phyloP scores from a whole-genome alignment of 2,113 vertebrate genomes.

The Brachyhypopomus occidentalis region DNA sequence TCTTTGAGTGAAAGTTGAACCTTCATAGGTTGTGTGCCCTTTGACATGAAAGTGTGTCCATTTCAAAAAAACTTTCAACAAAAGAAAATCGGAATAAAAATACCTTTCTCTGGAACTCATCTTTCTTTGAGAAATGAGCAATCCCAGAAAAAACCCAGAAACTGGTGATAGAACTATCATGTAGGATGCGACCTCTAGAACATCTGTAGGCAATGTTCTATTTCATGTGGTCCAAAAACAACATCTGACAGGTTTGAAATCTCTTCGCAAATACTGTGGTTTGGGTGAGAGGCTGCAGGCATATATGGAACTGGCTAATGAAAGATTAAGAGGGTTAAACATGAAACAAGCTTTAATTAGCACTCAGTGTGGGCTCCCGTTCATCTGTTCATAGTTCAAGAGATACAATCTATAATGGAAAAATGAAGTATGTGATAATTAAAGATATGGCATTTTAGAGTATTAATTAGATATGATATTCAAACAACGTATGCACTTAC shows the following conservation, averaged over 20 bases:
- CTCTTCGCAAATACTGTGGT: not conserved
- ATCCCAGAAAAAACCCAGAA: not conserved
- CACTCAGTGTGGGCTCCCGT: not conserved
- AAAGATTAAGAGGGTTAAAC: conserved; percentile 2
- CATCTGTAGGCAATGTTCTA: not conserved
- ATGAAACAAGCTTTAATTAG: conserved; percentile 32
- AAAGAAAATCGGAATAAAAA: not conserved
- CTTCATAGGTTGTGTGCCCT: not conserved
- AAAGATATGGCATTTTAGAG: conserved; percentile 1
- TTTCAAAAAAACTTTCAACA: not conserved
- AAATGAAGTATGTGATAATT: too few relatives aligned
- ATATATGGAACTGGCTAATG: not conserved
- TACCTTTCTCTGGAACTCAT: not conserved
- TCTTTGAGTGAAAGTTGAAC: not conserved
- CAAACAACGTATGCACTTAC: conserved; percentile 5
- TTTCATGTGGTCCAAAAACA: not conserved
- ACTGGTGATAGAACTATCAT: not conserved
- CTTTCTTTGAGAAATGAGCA: conserved; percentile 3
- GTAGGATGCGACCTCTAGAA: not conserved
- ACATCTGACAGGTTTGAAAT: not conserved
- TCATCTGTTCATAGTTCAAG: not conserved
- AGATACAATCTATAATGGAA: conserved; percentile 9
- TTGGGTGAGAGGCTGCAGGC: not conserved
- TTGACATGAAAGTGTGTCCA: not conserved
- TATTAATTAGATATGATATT: conserved; percentile 9